Evolutionary conservation across 2,888 invertebrate species (phyloP), one percentile per base, ranked within the genome.

Genomic region (Pterobdella sp.): DNA sequence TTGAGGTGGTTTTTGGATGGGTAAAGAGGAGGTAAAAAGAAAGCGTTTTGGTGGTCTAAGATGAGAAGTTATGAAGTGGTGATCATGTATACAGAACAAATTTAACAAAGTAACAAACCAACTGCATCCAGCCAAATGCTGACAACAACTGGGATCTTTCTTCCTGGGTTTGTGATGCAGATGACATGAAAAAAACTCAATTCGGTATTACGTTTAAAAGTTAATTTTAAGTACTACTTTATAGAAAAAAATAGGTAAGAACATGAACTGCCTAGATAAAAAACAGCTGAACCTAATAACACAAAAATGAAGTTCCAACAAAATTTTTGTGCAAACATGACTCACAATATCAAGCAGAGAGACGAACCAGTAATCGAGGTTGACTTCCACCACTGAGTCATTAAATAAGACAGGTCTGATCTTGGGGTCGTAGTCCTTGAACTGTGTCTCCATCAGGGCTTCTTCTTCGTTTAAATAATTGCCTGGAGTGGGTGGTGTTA

Each of bases 281-380:
- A n/a, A n/a, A n/a, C n/a, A n/a, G n/a, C n/a, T n/a, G n/a, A n/a
- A n/a, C n/a, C n/a, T n/a, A n/a, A n/a, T n/a, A n/a, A n/a, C n/a
- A n/a, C n/a, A n/a, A n/a, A n/a, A n/a, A n/a, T n/a, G n/a, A n/a
- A n/a, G n/a, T n/a, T n/a, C n/a, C n/a, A n/a, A n/a, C n/a, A n/a
- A n/a, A n/a, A n/a, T n/a, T n/a, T n/a, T n/a, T n/a, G n/a, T n/a
- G n/a, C n/a, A n/a, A 56, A n/a, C 10, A 31, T 42, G 22, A 71
- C 71, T 71, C n/a, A 71, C 71, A n/a, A 71, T 35, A 52, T 71
- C 71, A 18, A 71, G 71, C 22, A 71, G 71, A 22, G 71, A 71
- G 29, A 71, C 63, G 32, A 71, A 71, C 71, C 71, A 71, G 56
- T 71, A 71, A 31, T 71, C 71, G 26, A 71, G 32, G 1, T n/a